Base-by-base conservation (phyloP, 2,888 invertebrate species). In the Pegoplata infirma region DNA sequence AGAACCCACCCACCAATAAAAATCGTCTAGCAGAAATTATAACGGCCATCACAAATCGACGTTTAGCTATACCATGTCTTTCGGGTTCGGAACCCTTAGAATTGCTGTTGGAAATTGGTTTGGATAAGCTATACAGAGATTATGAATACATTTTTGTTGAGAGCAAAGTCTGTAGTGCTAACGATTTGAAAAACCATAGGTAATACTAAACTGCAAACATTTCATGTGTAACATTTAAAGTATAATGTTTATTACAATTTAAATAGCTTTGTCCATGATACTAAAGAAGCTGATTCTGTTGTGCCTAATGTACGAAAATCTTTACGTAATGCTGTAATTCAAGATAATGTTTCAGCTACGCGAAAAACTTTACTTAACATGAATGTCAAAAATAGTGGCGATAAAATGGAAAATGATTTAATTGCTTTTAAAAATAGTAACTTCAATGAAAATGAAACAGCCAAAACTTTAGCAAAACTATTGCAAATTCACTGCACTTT, bases 11-110 rank as follows among this genome's bases (percentile, higher is more conserved):
- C 32, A 87, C 87, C 36, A 90, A 88, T 69, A 84, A 87, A 75
- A 90, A 88, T 82, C 87, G 89, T 5, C 80, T 90, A 55, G 90
- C 88, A 6, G 88, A 89, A 84, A 86, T 90, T 32, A 89, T 90
- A 64, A 86, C 87, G 6, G 88, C 88, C 82, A 79, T 90, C 28
- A 86, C 88, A 28, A 87, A 89, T 76, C 86, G 86, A n/a, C 88
- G 89, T 0, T 73, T 90, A 61, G 89, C 89, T n/a, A 87, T 90
- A 82, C 90, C 90, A 3, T 87, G 88, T 47, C 80, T 90, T 0
- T 85, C 84, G 44, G 90, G 89, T 2, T 84, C 87, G 0, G 89
- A 90, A 73, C 89, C 90, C 0, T 80, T 90, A 67, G 90, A 90
- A 80, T 76, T 90, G 17, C 82, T 90, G 16, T 73, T 90, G n/a